Percentiles rank a stretch among this genome's conserved stretches.
phyloP scores from a whole-genome alignment of 2,113 vertebrate species.

The Paramormyrops kingsleyae region DNA sequence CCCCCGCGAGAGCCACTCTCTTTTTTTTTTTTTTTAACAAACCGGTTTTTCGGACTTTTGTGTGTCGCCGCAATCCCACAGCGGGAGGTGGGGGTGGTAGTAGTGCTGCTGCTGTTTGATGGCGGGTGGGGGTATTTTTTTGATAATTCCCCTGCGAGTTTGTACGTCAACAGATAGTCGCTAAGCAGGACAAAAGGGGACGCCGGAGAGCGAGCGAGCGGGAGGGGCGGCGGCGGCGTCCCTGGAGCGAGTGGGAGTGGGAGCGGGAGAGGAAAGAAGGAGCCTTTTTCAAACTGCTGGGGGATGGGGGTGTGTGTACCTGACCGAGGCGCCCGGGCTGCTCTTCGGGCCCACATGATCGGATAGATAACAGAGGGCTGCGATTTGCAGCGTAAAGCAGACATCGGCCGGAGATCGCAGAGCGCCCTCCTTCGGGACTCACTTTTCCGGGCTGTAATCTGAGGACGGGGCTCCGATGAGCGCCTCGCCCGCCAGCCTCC shows the following conservation, averaged over 20 bases:
- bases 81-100: neutral
- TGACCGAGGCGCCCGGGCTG: constrained; percentile 28
- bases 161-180: neutral
- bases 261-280: constrained; percentile 34
- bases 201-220: neutral
- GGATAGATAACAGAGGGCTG: neutral
- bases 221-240: neutral
- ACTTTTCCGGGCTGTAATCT: neutral
- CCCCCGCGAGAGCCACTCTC: constrained; percentile 42
- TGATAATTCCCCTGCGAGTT: neutral
- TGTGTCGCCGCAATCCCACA: neutral
- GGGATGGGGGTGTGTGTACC: constrained; percentile 49
- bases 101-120: neutral
- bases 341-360: constrained; percentile 42
- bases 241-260: neutral
- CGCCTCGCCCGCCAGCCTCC: neutral
- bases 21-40: neutral
- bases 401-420: neutral
- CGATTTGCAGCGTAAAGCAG: neutral
- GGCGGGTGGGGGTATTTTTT: neutral
- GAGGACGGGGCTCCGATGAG: neutral
- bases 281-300: constrained; percentile 40
- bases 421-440: neutral
- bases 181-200: neutral
- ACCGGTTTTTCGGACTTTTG: constrained; percentile 1